A percentile compares a stretch with the other conserved stretches of the same genome.
phyloP scores from a whole-genome alignment of 37 sponge, comb jelly and placozoan genomes.

The Beroe forskalii region DNA sequence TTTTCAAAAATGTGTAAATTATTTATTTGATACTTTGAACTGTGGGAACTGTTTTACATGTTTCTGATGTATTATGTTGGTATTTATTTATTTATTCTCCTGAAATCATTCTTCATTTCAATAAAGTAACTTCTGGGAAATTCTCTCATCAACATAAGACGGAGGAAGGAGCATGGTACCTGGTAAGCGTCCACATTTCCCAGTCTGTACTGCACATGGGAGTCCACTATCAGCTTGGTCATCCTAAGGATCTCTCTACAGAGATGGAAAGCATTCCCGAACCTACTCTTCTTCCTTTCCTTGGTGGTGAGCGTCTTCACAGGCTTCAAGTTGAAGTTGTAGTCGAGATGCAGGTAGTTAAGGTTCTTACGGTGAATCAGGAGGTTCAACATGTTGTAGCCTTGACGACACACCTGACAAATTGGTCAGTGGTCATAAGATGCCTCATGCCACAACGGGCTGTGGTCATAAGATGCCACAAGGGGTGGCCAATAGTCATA shows the following conservation, averaged over 20 bases:
- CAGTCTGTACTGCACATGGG: slow-evolving; percentile 97
- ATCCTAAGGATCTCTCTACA: slow-evolving; percentile 97
- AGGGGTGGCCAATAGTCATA: too few species aligned
- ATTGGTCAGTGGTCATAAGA: neutral
- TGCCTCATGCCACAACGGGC: too few species aligned
- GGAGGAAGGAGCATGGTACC: too few species aligned
- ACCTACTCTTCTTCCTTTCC: slow-evolving; percentile 95
- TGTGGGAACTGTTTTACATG: too few species aligned
- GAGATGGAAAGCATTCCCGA: slow-evolving; percentile 99
- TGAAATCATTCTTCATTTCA: too few species aligned
- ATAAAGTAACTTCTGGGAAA: too few species aligned
- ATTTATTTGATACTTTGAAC: neutral
- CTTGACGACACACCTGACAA: slow-evolving; percentile 99
- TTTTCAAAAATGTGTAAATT: neutral
- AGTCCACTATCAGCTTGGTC: slow-evolving; percentile 97
- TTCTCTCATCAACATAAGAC: too few species aligned
- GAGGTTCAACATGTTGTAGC: slow-evolving; percentile 99
- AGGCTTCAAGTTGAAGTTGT: slow-evolving; percentile 99
- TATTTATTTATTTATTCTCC: too few species aligned
- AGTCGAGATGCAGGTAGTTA: slow-evolving; percentile 99
- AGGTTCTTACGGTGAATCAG: slow-evolving; percentile 99
- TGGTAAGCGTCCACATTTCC: slow-evolving; percentile 97
- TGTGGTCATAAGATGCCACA: too few species aligned
- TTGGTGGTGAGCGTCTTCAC: slow-evolving; percentile 99
- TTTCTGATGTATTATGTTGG: too few species aligned